Base-by-base conservation (phyloP, 2,888 invertebrate genomes). In the Cheilosia impressa region DNA sequence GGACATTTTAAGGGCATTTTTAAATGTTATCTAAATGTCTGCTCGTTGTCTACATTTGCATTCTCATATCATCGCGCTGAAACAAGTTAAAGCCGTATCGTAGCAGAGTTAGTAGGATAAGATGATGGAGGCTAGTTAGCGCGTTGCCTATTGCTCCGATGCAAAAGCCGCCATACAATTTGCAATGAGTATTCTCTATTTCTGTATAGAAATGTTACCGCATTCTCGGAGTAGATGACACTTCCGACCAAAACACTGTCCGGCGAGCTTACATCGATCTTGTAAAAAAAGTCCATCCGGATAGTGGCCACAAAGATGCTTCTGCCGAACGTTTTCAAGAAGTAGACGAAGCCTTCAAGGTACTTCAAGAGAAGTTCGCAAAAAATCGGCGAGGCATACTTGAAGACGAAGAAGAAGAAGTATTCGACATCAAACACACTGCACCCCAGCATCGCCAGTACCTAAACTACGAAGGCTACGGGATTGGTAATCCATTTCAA, bases 261-360 rank as follows among this genome's bases (percentile, higher is more conserved):
- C 94, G 96, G 68, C 91, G 93, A 87, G 95, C 96, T 2, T 98
- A 96, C 90, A 92, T 97, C 60, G 93, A 94, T 69, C 93, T 97
- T 50, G 97, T 96, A 0, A 97, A 97, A 91, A 94, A 94, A 88
- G 97, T 95, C 89, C 98, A 98, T 91, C 98, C 98, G 0, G 98
- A 98, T 89, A 96, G 96, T 57, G 95, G 95, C 0, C 93, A 94
- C 0, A 92, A 94, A 0, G 95, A 96, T 87, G 96, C 97, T n/a
- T 93, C 95, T 91, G 93, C 94, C 57, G 94, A 94, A 43, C 96
- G 95, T 90, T 98, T 98, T 93, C 94, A 95, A 53, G 93, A 94
- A 89, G 94, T 96, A 76, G 96, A 97, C 90, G 93, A 94, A 89
- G 97, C 97, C 0, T 98, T 97, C 89, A 94, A 95, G 88, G 93